Evolutionary conservation across 2,113 vertebrate species (phyloP).

Genomic region (Cervus canadensis): DNA sequence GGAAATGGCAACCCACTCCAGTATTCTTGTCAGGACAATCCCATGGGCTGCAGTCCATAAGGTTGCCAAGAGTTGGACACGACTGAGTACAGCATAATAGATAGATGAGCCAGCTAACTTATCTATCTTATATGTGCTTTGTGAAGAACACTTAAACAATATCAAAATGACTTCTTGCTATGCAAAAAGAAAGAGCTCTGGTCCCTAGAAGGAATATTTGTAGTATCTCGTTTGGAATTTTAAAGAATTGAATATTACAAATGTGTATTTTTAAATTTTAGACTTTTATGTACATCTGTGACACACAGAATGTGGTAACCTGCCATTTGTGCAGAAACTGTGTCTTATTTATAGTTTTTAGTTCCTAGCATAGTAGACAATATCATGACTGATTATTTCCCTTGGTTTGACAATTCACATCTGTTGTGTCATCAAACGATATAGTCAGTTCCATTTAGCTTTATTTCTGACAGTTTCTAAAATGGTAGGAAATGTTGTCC

Average conservation of each 20-base stretch:
- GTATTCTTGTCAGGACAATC: neutral
- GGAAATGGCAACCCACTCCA: neutral
- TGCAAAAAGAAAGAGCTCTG: neutral
- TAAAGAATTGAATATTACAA: neutral
- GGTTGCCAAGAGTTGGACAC: neutral
- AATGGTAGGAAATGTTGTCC: neutral
- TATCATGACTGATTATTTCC: neutral
- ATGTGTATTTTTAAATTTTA: neutral
- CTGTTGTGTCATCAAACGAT: neutral
- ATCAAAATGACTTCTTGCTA: neutral
- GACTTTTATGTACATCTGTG: neutral
- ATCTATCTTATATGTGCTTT: neutral
- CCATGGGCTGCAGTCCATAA: neutral
- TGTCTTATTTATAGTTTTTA: neutral
- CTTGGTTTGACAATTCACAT: neutral
- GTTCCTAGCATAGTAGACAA: neutral
- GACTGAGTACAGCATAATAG: neutral
- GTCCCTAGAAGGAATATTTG: neutral
- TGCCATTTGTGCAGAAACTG: neutral
- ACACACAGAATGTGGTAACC: neutral
- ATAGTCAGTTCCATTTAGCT: neutral
- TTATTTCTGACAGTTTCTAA: conserved; percentile 6
- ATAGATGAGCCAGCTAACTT: neutral
- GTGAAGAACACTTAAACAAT: neutral
- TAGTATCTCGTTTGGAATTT: neutral